Evolutionary conservation across 1,140 invertebrate species (phyloP), one percentile per base, ranked within the genome.

Genomic region (Druon quercuslanigerum): DNA sequence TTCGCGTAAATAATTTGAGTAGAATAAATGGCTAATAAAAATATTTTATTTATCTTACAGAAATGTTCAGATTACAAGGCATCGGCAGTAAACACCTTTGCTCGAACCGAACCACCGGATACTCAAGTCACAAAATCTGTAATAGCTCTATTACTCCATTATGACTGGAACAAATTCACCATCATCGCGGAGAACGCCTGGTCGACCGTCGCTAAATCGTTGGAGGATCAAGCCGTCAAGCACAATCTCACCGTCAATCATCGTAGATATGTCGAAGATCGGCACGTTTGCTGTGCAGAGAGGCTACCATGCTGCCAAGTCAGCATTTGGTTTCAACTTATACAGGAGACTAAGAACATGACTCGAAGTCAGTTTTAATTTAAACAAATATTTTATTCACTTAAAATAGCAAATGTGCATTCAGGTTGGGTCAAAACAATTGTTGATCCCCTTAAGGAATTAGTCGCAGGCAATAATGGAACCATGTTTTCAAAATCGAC

Each of bases 81-180:
- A 12, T 97, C 96, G 16, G 92, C 94, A 74, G 96, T 98, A 86
- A 95, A 96, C 79, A 99, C 97, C 50, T 99, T 99, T 91, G 97
- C 97, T 11, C 93, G 98, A 87, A 98, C 98, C 13, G 97, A 98
- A 90, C 98, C 98, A 19, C 97, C 97, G 17, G 96, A 98, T 84
- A 97, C 95, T 51, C 97, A 98, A 93, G 97, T 98, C 25, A 97
- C 97, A 50, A 98, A 98, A 91, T 98, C 97, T 20, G 95, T 99
- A 72, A 95, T 99, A 85, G 95, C 98, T 0, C 91, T 99, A 66
- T 90, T 99, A 74, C 92, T 94, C 52, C 96, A 98, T 91, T 98
- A 97, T 90, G 95, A 96, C 82, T 99, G 98, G 98, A 94, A 95
- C 76, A 98, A 97, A 88, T 99, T 99, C 91, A 95, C 96, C 17